phyloP scores from a whole-genome alignment of 2,888 invertebrate genomes.

The Macropis europaea region DNA sequence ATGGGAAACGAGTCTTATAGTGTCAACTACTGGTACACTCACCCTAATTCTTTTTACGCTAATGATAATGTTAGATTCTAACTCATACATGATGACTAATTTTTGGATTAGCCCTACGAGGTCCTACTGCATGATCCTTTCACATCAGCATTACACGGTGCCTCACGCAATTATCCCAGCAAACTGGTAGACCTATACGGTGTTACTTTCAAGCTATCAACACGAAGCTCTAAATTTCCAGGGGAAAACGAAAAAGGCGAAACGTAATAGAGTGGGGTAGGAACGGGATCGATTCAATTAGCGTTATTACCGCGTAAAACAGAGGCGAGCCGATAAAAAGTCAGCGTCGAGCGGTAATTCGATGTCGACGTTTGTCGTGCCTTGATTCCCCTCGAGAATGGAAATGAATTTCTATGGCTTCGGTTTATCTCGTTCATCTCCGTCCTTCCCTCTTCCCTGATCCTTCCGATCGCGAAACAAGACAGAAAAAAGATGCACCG shows the following conservation, averaged over 20 bases:
- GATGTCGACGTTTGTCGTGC: conserved; percentile 24
- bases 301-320: conserved; percentile 31
- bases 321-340: conserved; percentile 25
- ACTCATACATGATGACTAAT: too few species aligned
- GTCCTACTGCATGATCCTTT: too few species aligned
- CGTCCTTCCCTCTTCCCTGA: neutral
- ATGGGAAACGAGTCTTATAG: too few species aligned
- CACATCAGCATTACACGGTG: too few species aligned
- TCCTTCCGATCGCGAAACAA: neutral
- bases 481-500: neutral
- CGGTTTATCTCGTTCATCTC: conserved; percentile 4
- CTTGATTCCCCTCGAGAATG: conserved; percentile 55
- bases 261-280: neutral
- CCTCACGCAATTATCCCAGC: too few species aligned
- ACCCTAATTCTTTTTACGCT: too few species aligned
- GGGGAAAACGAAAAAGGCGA: neutral
- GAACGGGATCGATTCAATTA: conserved; percentile 44
- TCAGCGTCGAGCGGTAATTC: conserved; percentile 27
- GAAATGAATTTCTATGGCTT: conserved; percentile 44
- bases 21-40: too few species aligned
- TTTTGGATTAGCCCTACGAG: too few species aligned
- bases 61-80: too few species aligned
- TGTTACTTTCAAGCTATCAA: neutral
- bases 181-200: neutral
- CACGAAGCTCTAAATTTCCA: neutral